These are phyloP conservation scores for Eospalax fontanierii DNA, from an alignment of 2,797 vertebrate species.

Conservation along the genomic window DNA sequence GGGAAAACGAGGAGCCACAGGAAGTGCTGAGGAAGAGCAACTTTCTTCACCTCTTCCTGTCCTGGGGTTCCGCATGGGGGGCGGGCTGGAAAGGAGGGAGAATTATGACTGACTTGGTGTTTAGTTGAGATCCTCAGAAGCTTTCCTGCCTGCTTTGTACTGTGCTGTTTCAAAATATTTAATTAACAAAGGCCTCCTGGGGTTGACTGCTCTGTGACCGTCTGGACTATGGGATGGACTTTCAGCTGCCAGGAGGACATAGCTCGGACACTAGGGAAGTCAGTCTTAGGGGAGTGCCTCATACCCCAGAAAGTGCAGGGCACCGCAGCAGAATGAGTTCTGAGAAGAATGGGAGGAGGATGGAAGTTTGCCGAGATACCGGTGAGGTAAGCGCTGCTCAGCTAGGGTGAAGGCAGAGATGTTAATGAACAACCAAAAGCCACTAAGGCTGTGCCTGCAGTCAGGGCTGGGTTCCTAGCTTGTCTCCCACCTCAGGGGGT, in stretches of 20 bases:
- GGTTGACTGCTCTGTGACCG: background rate
- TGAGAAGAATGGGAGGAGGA: background rate
- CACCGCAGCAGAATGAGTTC: background rate
- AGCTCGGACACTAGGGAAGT: background rate
- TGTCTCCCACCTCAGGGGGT: background rate
- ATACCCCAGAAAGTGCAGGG: background rate
- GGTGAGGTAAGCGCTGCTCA: background rate
- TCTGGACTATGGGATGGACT: background rate
- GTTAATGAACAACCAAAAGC: background rate
- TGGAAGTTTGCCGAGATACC: background rate
- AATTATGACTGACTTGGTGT: background rate
- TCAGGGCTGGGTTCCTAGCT: background rate
- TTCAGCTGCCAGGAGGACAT: background rate
- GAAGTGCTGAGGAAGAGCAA: slow-evolving; percentile 50
- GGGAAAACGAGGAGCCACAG: background rate
- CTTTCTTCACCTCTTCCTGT: background rate
- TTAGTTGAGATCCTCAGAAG: background rate
- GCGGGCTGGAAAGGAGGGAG: background rate
- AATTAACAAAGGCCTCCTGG: background rate
- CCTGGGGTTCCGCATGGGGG: background rate
- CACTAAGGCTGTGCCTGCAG: background rate
- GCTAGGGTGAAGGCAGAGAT: background rate
- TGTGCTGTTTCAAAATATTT: background rate
- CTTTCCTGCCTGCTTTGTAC: background rate
- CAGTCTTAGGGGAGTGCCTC: background rate